These are phyloP conservation scores for Colletes collaris DNA, from an alignment of 2,888 invertebrate genomes.

Conservation along the genomic window DNA sequence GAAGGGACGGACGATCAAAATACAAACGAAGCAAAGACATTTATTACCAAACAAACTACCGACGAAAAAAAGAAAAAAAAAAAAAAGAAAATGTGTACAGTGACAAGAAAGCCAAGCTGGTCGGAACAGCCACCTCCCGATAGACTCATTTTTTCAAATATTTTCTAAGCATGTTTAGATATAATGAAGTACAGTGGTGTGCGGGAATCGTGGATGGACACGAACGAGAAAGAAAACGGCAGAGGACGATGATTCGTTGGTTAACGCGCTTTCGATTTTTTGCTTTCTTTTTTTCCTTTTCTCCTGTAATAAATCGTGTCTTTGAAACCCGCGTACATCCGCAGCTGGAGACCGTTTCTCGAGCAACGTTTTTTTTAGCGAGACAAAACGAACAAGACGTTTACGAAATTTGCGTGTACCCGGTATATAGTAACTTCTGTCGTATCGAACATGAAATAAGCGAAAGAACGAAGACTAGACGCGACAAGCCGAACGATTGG, in stretches of 20 bases:
- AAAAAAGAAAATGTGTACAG: conserved; percentile 70
- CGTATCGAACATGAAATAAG: neutral
- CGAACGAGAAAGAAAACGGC: conserved; percentile 23
- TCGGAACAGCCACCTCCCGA: conserved; percentile 78
- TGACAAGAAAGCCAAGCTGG: conserved; percentile 69
- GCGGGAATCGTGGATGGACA: conserved; percentile 63
- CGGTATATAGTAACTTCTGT: no score
- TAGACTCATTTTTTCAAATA: conserved; percentile 80
- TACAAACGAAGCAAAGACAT: conserved; percentile 42
- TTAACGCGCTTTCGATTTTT: conserved; percentile 42
- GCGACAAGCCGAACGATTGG: conserved; percentile 56
- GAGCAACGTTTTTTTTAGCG: neutral
- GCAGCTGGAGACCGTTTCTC: conserved; percentile 2
- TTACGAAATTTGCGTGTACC: no score
- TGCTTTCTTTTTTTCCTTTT: conserved; percentile 22
- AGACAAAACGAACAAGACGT: no score
- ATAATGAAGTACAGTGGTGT: conserved; percentile 75
- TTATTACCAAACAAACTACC: conserved; percentile 32
- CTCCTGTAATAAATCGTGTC: conserved; percentile 4
- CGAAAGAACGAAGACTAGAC: conserved; percentile 18
- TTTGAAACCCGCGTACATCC: conserved; percentile 7
- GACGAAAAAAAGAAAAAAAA: conserved; percentile 36
- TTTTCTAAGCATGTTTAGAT: conserved; percentile 81
- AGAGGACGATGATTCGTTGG: conserved; percentile 18
- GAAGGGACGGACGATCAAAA: conserved; percentile 45